A percentile compares a stretch with the other conserved stretches of the same genome.
These are phyloP conservation scores for Papilio dardanus DNA, from an alignment of 1,140 invertebrate genomes.

Conservation along the genomic window DNA sequence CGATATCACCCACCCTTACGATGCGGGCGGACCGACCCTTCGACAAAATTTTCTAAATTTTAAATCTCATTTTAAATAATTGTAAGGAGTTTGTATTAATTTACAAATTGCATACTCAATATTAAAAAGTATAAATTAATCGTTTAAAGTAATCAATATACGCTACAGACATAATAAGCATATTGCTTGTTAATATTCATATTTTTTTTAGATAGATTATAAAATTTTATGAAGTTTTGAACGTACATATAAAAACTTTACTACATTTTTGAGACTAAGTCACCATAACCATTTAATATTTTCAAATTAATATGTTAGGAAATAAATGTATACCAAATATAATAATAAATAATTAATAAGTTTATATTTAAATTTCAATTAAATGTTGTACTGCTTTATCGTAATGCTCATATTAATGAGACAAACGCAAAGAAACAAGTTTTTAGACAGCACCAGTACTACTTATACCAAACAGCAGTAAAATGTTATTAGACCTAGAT, in stretches of 20 bases:
- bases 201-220: neutral
- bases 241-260: neutral
- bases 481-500: neutral
- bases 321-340: slow-evolving; percentile 39
- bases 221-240: neutral
- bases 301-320: slow-evolving; percentile 33
- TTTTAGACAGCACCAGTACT: neutral
- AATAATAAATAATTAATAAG: slow-evolving; percentile 40
- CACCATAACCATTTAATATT: slow-evolving; percentile 53
- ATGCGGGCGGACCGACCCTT: slow-evolving; percentile 74
- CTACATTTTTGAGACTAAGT: slow-evolving; percentile 39
- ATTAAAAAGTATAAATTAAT: neutral
- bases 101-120: neutral
- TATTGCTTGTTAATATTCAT: neutral
- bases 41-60: slow-evolving; percentile 77
- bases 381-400: neutral
- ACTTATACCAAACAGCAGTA: neutral
- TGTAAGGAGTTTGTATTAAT: slow-evolving; percentile 38
- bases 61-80: slow-evolving; percentile 68
- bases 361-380: slow-evolving; percentile 3
- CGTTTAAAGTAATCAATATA: slow-evolving; percentile 1
- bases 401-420: neutral
- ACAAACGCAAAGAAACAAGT: neutral
- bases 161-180: neutral
- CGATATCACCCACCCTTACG: slow-evolving; percentile 79